Evolutionary conservation across 2,113 vertebrate species (phyloP).

Genomic region (Cyanoderma ruficeps): DNA sequence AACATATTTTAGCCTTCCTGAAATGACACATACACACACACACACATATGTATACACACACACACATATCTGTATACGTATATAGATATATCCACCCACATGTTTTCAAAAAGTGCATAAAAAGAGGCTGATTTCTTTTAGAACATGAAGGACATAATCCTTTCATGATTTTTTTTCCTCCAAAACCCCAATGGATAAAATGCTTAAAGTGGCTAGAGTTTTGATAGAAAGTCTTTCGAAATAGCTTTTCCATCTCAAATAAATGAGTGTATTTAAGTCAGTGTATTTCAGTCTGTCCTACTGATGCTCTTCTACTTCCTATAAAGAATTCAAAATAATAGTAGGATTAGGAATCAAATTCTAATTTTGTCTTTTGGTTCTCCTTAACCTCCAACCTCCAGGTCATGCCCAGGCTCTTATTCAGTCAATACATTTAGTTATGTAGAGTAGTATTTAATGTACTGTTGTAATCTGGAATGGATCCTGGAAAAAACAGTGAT

Average conservation of each 20-base stretch:
- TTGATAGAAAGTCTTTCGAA: background rate
- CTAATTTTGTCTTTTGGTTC: background rate
- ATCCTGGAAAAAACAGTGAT: background rate
- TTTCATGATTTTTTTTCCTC: background rate
- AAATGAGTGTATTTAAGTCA: background rate
- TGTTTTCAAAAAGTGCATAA: background rate
- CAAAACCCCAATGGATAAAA: background rate
- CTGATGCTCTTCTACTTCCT: background rate
- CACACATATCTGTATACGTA: background rate
- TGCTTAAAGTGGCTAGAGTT: background rate
- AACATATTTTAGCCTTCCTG: background rate
- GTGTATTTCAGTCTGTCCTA: background rate
- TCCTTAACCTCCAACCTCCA: background rate
- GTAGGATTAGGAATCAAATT: background rate
- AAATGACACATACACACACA: background rate
- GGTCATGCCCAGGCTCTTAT: background rate
- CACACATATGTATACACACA: background rate
- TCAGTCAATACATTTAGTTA: background rate
- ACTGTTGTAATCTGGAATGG: background rate
- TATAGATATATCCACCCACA: too few relatives aligned
- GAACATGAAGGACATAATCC: background rate
- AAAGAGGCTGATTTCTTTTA: background rate
- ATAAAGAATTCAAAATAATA: background rate
- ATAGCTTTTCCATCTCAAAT: background rate
- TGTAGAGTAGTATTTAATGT: background rate